Conservation (phyloP, 2,113 vertebrate genomes). For the Coregonus clupeaformis region DNA sequence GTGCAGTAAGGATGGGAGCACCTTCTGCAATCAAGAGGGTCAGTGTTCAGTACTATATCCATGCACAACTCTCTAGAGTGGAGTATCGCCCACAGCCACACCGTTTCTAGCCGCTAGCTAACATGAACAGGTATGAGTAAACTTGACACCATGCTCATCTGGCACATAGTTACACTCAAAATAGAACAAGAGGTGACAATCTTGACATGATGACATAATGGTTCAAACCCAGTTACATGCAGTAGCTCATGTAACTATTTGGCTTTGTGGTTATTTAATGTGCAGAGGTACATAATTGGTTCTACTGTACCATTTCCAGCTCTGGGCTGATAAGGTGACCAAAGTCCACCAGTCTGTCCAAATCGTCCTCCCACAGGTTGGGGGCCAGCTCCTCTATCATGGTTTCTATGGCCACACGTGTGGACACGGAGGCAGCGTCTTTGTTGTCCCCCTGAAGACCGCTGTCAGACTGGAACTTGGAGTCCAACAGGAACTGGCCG, state of each 20-base stretch:
- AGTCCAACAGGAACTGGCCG: slow-evolving; percentile 65
- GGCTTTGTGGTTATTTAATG: no score
- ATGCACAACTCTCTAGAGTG: neutral
- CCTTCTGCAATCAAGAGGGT: slow-evolving; percentile 53
- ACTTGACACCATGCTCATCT: no score
- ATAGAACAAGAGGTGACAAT: no score
- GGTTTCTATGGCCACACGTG: slow-evolving; percentile 76
- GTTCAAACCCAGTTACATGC: no score
- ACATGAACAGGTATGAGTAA: neutral
- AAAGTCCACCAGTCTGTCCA: slow-evolving; percentile 82
- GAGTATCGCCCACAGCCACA: no score
- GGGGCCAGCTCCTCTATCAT: slow-evolving; percentile 84
- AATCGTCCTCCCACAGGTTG: slow-evolving; percentile 84
- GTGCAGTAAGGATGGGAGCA: slow-evolving; percentile 72
- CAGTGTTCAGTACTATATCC: neutral
- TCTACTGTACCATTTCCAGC: slow-evolving; percentile 76
- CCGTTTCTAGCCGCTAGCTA: neutral
- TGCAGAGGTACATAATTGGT: neutral
- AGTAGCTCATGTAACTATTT: no score
- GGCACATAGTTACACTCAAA: no score
- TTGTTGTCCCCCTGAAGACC: neutral
- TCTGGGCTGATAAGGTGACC: slow-evolving; percentile 83
- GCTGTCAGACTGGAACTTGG: slow-evolving; percentile 70
- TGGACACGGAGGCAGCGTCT: slow-evolving; percentile 64
- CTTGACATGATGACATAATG: no score